Evolutionary conservation across 2,888 invertebrate genomes (phyloP), one percentile per base, ranked within the genome.

Genomic region (Drosophila differens): DNA sequence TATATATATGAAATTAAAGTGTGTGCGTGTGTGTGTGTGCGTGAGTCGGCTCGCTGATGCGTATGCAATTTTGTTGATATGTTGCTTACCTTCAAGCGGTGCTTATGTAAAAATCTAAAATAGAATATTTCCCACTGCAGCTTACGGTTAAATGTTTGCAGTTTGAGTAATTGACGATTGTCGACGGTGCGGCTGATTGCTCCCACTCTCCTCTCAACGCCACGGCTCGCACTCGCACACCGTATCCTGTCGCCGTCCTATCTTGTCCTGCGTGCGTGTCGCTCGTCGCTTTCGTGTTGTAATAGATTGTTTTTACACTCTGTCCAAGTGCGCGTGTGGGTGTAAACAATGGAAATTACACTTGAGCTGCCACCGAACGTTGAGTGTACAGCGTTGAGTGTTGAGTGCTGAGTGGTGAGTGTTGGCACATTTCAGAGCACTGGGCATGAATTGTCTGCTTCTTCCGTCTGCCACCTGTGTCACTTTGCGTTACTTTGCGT

Each of bases 301-400:
- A 86, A 86, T 78, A 78, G 74, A 79, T 86, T 86, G 70, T 74
- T 82, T 76, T 85, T 64, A 78, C 64, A 74, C 59, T 53, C 66
- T 68, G 55, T 33, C 65, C 69, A 63, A 44, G 62, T 59, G 51
- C 60, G 59, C 41, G 64, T 57, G 63, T 55, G 57, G 58, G 65
- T 73, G 81, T 72, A 79, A 81, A 87, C 85, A 85, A 87, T 85
- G 81, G 76, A 86, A 84, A 84, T 80, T 82, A 86, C 82, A 86
- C 87, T 86, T 82, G 73, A 82, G 80, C 76, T 80, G 86, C 54
- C 82, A 44, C 77, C 35, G 39, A 66, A 66, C 41, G 39, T 39
- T 66, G 35, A 19, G 58, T 47, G 47, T 47, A 1, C 9, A 47
- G 47, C 35, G 51, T 39, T 57, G 35, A 22, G 25, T 51, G 62